These are phyloP conservation scores for Scolopax bukidnonensis DNA, from an alignment of 2,797 vertebrate species.

Conservation along the genomic window DNA sequence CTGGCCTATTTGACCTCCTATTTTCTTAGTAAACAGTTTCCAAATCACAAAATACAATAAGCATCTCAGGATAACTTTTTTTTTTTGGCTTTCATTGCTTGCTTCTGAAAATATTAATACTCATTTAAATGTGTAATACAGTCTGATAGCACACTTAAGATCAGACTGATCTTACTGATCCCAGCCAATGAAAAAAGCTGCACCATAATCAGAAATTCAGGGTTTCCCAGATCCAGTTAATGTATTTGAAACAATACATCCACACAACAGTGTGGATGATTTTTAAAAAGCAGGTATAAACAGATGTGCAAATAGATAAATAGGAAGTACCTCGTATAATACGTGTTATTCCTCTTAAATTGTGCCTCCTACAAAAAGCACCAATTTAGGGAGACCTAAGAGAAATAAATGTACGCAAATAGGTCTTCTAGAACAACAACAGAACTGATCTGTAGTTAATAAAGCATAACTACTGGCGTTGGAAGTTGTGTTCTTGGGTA, in stretches of 20 bases:
- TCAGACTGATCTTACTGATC: not conserved
- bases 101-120: not conserved
- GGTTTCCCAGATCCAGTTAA: not conserved
- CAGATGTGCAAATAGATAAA: not conserved
- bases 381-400: not conserved
- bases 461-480: not conserved
- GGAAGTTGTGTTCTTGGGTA: not conserved
- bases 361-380: not conserved
- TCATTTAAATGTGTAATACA: not conserved
- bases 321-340: not conserved
- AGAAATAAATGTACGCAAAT: not conserved
- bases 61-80: not conserved
- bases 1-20: slow-evolving; percentile 55
- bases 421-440: not conserved
- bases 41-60: slow-evolving; percentile 54
- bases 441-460: not conserved
- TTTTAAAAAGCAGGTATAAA: not conserved
- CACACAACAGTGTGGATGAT: fast-evolving
- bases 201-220: not conserved
- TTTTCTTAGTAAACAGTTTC: slow-evolving; percentile 74
- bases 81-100: not conserved
- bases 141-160: not conserved
- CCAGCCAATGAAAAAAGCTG: not conserved
- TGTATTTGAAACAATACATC: not conserved
- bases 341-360: not conserved